phyloP scores from a whole-genome alignment of 1,140 invertebrate species.

The Drosophila arizonae region DNA sequence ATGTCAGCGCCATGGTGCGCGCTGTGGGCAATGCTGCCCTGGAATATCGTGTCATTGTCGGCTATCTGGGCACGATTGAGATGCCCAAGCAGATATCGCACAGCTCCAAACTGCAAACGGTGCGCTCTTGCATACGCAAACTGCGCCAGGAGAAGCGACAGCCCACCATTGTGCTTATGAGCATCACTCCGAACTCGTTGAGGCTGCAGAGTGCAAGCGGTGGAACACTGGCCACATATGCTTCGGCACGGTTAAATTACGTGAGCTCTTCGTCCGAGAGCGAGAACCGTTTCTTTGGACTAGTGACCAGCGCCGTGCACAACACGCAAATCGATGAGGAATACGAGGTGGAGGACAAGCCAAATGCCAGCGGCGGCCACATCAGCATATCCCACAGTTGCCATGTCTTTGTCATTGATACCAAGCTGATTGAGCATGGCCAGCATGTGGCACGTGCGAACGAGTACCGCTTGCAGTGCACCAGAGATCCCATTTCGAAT shows the following conservation, averaged over 20 bases:
- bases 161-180: conserved; percentile 93
- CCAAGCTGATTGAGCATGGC: conserved; percentile 91
- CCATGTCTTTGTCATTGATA: conserved; percentile 97
- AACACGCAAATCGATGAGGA: conserved; percentile 82
- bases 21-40: conserved; percentile 84
- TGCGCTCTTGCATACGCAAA: conserved; percentile 92
- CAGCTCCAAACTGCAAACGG: conserved; percentile 88
- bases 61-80: conserved; percentile 97
- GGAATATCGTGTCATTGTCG: conserved; percentile 93
- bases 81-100: conserved; percentile 93
- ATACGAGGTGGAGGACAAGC: conserved; percentile 60
- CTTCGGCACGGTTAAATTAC: conserved; percentile 92
- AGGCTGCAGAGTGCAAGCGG: conserved; percentile 88
- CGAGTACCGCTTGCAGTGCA: conserved; percentile 91
- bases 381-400: conserved; percentile 91
- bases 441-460: conserved; percentile 90
- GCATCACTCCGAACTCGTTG: conserved; percentile 90
- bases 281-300: conserved; percentile 95
- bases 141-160: conserved; percentile 94
- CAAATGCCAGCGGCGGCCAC: conserved; percentile 36
- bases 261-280: conserved; percentile 95
- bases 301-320: conserved; percentile 91
- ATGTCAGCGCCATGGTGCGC: conserved; percentile 82
- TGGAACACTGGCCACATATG: conserved; percentile 90
- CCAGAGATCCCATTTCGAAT: conserved; percentile 87